Evolutionary conservation across 2,797 vertebrate genomes (phyloP).

Genomic region (Poecile montanus): DNA sequence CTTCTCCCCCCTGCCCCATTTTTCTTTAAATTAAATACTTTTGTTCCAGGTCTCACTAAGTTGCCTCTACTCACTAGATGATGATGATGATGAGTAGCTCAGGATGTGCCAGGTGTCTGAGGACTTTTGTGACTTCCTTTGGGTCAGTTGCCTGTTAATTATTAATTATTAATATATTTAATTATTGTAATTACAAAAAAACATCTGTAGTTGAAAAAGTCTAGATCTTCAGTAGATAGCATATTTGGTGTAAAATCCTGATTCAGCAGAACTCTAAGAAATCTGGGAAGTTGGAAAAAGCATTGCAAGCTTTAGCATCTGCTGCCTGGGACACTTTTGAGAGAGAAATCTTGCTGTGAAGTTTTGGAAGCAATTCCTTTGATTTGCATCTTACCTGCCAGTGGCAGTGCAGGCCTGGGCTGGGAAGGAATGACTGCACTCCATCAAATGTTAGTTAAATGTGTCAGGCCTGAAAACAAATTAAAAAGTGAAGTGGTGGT

Average conservation of each 20-base stretch:
- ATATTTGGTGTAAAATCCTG: not conserved
- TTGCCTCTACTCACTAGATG: not conserved
- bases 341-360: not conserved
- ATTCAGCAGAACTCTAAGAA: not conserved
- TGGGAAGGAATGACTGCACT: not conserved
- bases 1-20: fast-evolving
- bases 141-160: not conserved
- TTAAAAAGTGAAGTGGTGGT: not conserved
- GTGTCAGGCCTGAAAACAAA: not conserved
- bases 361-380: not conserved
- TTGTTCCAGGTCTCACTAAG: not conserved
- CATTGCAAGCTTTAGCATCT: not conserved
- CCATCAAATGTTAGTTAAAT: not conserved
- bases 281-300: not conserved
- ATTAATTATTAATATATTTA: not conserved
- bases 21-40: not conserved
- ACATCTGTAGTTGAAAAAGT: not conserved
- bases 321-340: not conserved
- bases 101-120: not conserved
- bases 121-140: not conserved
- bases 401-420: not conserved
- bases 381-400: slow-evolving; percentile 7
- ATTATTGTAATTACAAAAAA: too few relatives aligned
- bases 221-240: not conserved
- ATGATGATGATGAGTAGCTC: not conserved